phyloP scores from a whole-genome alignment of 2,113 vertebrate species.

The Astur gentilis region DNA sequence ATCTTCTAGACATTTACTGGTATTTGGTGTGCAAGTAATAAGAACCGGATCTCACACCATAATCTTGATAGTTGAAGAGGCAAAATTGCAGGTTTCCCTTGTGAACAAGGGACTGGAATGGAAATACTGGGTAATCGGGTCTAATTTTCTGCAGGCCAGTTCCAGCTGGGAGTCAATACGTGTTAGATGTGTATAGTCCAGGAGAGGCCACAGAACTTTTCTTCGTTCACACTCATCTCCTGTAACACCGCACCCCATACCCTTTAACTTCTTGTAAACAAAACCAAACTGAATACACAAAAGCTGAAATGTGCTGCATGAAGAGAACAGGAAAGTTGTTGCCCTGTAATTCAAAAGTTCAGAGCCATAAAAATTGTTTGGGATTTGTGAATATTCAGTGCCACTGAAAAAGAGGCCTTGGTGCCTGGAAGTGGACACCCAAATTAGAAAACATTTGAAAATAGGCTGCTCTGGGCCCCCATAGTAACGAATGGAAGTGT shows the following conservation, averaged over 20 bases:
- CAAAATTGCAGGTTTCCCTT: not conserved
- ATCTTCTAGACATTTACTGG: not conserved
- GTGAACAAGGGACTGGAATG: not conserved
- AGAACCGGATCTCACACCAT: not conserved
- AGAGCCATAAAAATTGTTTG: not conserved
- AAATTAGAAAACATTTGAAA: not conserved
- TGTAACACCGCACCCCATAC: not conserved
- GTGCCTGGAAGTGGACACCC: not conserved
- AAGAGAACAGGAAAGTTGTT: not conserved
- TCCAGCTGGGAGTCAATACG: not conserved
- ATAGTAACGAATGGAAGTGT: not conserved
- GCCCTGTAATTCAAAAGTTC: not conserved
- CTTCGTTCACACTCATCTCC: not conserved
- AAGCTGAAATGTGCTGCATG: not conserved
- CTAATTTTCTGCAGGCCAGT: not conserved
- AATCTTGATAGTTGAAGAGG: not conserved
- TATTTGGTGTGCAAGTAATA: not conserved
- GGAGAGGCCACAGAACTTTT: not conserved
- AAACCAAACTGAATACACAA: not conserved
- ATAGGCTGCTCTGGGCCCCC: not conserved
- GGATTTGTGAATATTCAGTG: not conserved
- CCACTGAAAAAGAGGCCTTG: not conserved
- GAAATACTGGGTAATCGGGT: not conserved
- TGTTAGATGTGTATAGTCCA: not conserved
- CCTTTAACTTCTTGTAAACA: not conserved